Evolutionary conservation across 2,113 vertebrate genomes (phyloP), one percentile per base, ranked within the genome.

Genomic region (Epinephelus lanceolatus): DNA sequence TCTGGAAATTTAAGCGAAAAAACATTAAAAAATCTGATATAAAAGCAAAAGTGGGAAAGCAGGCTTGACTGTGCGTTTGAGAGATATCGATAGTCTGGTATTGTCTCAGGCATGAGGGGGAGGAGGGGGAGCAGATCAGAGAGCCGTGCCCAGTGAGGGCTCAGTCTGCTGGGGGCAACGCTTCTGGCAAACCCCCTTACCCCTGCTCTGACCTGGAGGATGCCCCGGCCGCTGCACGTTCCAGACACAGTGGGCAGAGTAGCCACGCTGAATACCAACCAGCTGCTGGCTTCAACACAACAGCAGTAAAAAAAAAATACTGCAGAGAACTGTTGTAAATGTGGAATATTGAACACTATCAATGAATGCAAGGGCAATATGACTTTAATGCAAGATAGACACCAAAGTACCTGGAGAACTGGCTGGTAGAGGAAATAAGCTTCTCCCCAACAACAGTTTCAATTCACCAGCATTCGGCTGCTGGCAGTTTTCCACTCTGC

Each of bases 161-260:
- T 94, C 92, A 93, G 91, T 92, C 94, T 94, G 94, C 94, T 94
- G 93, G 89, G 94, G 94, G 94, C 95, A 93, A 93, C 19, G 94
- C 95, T 94, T 92, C 94, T 89, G 94, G 94, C 95, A 91, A 94
- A 93, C 89, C 91, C 92, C 94, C 91, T 93, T 93, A 90, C 92
- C 93, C 91, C 90, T 89, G 87, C 89, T 91, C 90, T 92, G 92
- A 93, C 94, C 95, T 90, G 88, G 81, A 91, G 93, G 92, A 91
- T 88, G 87, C 90, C 91, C 88, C 53, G 71, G 83, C 89, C 65
- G 70, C 88, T 83, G 85, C 86, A 79, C 25, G 71, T 88, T 89
- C 78, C 86, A 90, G 84, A 93, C 90, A 78, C 92, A 90, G 76
- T 77, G 78, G 89, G 84, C 68, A 86, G 89, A 89, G 86, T 55